Percentiles rank a stretch among this genome's conserved stretches.
Conservation (phyloP, 2,113 vertebrate species). For the Oophaga pumilio region DNA sequence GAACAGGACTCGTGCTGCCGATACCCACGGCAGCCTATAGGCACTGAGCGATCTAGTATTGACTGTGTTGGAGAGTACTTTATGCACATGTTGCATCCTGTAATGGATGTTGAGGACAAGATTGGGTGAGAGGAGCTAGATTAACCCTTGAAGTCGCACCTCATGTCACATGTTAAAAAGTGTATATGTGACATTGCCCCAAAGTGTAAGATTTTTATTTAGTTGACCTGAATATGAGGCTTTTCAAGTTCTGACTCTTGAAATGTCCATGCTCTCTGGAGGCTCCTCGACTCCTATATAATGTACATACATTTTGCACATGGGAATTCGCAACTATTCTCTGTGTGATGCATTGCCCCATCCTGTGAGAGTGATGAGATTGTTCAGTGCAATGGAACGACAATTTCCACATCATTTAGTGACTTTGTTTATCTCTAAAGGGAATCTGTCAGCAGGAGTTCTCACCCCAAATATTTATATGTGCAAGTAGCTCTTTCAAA, state of each 20-base stretch:
- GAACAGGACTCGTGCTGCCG: no score
- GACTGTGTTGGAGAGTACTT: no score
- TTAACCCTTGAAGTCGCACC: no score
- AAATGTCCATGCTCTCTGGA: background rate
- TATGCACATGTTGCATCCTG: no score
- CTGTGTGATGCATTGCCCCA: conserved; percentile 29
- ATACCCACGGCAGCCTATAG: no score
- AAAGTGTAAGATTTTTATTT: background rate
- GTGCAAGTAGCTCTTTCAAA: no score
- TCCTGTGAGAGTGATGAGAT: conserved; percentile 44
- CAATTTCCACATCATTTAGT: background rate
- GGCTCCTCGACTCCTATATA: background rate
- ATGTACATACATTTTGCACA: conserved; percentile 17
- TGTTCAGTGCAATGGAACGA: conserved; percentile 18
- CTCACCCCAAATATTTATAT: no score
- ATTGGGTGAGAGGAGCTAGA: no score
- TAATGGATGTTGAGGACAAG: no score
- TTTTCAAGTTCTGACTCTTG: conserved; percentile 9
- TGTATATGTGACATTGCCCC: background rate
- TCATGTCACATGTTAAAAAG: no score
- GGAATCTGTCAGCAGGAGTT: no score
- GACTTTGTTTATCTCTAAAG: background rate
- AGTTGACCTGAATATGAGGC: background rate
- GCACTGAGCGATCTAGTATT: no score
- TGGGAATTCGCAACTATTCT: background rate